Base-by-base conservation (phyloP, 2,797 vertebrate species). In the Huso huso region DNA sequence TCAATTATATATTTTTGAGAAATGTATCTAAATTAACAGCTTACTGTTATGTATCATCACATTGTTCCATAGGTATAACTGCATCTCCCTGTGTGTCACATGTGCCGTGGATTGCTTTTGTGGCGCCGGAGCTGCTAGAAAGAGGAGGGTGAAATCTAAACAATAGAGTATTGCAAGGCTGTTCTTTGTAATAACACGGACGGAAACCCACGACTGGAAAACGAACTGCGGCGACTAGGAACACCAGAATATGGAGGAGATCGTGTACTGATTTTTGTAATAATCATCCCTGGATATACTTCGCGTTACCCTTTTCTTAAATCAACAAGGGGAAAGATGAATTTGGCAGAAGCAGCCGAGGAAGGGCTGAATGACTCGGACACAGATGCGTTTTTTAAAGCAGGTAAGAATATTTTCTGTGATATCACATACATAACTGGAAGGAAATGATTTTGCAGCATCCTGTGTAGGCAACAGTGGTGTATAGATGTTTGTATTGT, bases 341-440 rank as follows among this genome's bases (percentile, higher is more conserved):
- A 89, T 87, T 84, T 86, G 66, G 81, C 85, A 48, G 92, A 92
- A 81, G 90, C 87, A 77, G 79, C 90, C 62, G 89, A 89, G 72
- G 92, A 93, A 73, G 89, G 88, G 78, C 89, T 86, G 10, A 87
- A 83, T 49, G 91, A 93, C 76, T 88, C 90, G 37, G 92, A 93
- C 79, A 91, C 92, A 83, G 92, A 93, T 73, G 89, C 90, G 70
- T 93, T 93, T 84, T 93, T 92, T 82, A 88, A 92, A 77, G 89
- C 91, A 92, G 92, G 92, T 93, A 91, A 77, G 72, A 68, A 69
- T 75, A 77, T 73, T 80, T 78, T 64, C 72, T 0, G 55, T 62
- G 71, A 23, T 55, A 55, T 55, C n/a, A 55, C 70, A 63, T 18
- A 23, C 61, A 9, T 23, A 7, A 62, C 61, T 62, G 61, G 8